Evolutionary conservation across 2,888 invertebrate genomes (phyloP).

Genomic region (Octodonta nipae): DNA sequence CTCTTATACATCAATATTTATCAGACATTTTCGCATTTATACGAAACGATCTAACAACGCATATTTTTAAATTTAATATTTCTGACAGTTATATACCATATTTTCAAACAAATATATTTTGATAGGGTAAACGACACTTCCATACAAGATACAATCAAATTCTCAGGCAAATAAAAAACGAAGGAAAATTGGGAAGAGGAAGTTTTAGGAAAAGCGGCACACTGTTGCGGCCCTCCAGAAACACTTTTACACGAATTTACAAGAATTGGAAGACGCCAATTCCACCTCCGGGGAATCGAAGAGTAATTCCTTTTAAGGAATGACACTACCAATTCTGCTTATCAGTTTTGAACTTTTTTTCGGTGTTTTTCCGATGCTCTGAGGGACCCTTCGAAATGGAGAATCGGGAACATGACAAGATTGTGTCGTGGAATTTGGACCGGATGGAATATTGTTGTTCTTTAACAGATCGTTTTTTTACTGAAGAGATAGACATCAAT

Average conservation of each 20-base stretch:
- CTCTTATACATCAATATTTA: no score
- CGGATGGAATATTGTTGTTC: no score
- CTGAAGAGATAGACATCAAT: no score
- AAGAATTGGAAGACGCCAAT: constrained; percentile 27
- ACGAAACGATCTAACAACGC: no score
- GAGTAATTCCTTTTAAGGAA: constrained; percentile 23
- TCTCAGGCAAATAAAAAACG: constrained; percentile 4
- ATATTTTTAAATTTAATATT: constrained; percentile 13
- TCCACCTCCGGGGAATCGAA: constrained; percentile 30
- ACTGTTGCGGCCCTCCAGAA: constrained; percentile 9
- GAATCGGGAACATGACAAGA: no score
- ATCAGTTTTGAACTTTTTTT: constrained; percentile 23
- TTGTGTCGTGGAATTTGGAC: no score
- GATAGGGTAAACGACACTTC: constrained; percentile 13
- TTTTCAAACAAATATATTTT: constrained; percentile 13
- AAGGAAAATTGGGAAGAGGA: not conserved
- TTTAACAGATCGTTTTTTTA: no score
- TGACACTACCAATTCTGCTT: constrained; percentile 33
- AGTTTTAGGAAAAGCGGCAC: no score
- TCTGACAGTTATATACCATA: constrained; percentile 10
- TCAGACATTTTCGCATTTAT: no score
- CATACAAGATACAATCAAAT: constrained; percentile 15
- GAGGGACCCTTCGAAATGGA: no score
- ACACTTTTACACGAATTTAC: constrained; percentile 16
- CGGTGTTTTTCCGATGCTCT: constrained; percentile 1